Base-by-base conservation (phyloP, 2,888 invertebrate genomes). In the Morpho deidamia region DNA sequence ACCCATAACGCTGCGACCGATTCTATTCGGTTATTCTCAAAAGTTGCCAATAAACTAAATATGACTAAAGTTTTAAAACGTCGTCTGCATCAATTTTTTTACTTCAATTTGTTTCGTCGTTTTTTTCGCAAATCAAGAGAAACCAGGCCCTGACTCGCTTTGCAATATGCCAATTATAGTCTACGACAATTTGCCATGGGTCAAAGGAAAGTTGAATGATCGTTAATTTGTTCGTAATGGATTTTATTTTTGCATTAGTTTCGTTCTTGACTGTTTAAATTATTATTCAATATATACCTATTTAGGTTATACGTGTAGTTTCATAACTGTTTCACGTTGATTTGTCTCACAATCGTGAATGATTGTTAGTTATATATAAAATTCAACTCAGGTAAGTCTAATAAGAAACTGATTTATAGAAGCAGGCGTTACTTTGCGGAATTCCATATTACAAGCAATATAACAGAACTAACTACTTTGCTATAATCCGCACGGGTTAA, bases 211-310 rank as follows among this genome's bases (percentile, higher is more conserved):
- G 57, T 51, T 40, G 37, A 43, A 41, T 42, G 34, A 42, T 42
- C 51, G 48, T 47, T 45, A 42, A 55, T 51, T 51, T 34, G 12
- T 37, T 51, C 38, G 51, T 55, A 45, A 53, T 49, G 39, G 43
- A 43, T n/a, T 48, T 34, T 46, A 44, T 51, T 51, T 32, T 39
- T 39, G 34, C 40, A 60, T 67, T 67, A 55, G 64, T 58, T 55
- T 50, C 63, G 65, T 65, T 69, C 61, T 64, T 59, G 55, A 59
- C 59, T 60, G 51, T 51, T 56, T 58, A 39, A 59, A 51, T 53
- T 63, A 34, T 41, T 46, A 8, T 41, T 51, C 41, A 41, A 44
- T 23, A 38, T 11, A 11, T 11, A 11, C 11, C 5, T 23, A 11
- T 12, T 23, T 23, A 23, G 23, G 23, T 23, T 23, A 23, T 23